Conservation (phyloP, 2,113 vertebrate species). For the Anhinga anhinga region DNA sequence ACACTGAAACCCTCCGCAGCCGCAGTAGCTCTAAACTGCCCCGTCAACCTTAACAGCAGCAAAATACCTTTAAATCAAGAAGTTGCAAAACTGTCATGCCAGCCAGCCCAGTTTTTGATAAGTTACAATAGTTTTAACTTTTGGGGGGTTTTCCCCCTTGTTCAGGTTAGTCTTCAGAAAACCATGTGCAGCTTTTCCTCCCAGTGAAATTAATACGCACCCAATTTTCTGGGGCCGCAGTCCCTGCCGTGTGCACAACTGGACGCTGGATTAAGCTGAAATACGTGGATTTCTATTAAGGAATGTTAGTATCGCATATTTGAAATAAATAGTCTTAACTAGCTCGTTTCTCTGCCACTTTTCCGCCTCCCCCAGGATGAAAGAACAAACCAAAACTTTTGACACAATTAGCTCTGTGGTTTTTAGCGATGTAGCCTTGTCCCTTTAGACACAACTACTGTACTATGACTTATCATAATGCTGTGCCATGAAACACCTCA, state of each 20-base stretch:
- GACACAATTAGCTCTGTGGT: not conserved
- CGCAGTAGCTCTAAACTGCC: not conserved
- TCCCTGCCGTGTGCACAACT: not conserved
- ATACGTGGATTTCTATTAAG: not conserved
- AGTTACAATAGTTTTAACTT: not conserved
- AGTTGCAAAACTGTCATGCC: not conserved
- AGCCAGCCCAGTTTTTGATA: not conserved
- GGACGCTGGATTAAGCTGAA: not conserved
- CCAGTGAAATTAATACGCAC: not conserved
- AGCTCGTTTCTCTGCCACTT: not conserved
- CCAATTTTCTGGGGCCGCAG: not conserved
- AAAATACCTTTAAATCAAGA: not conserved
- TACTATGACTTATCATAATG: slow-evolving; percentile 24
- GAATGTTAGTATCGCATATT: not conserved
- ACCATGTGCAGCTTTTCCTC: not conserved
- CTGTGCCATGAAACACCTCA: slow-evolving; percentile 31
- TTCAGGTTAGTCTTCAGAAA: not conserved
- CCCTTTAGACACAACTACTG: not conserved
- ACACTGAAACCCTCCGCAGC: not conserved
- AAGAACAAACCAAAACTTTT: not conserved
- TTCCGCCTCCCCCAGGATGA: not conserved
- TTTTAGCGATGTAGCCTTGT: not conserved
- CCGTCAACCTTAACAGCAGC: not conserved
- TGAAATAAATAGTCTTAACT: not conserved
- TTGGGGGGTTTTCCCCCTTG: accelerated